These are phyloP conservation scores for Nephrotoma flavescens DNA, from an alignment of 2,888 invertebrate genomes.

Conservation along the genomic window DNA sequence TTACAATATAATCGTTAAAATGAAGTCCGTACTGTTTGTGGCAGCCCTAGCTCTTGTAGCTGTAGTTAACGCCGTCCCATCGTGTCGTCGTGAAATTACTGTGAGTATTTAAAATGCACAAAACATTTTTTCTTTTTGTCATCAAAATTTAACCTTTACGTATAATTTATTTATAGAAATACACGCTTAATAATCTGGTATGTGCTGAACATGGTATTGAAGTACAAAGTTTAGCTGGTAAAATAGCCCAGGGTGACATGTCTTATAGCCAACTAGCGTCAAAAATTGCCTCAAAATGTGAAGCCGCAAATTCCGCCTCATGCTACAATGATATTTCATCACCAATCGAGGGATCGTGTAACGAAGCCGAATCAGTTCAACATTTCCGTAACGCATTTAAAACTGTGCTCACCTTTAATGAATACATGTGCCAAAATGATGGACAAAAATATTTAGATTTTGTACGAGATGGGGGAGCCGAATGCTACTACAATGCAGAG, in stretches of 20 bases:
- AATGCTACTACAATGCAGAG: not conserved
- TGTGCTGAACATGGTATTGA: not conserved
- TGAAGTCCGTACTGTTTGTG: not conserved
- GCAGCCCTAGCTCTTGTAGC: not conserved
- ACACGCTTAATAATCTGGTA: not conserved
- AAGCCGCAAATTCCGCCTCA: not conserved
- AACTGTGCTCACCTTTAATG: not conserved
- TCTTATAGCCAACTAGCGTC: not conserved
- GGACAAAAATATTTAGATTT: not conserved
- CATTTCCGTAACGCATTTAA: not conserved
- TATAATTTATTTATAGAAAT: not conserved
- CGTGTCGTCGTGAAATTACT: not conserved
- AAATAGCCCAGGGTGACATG: not conserved
- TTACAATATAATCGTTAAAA: not conserved
- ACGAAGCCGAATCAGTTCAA: not conserved
- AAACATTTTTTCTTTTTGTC: not conserved
- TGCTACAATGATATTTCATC: not conserved
- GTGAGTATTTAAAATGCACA: not conserved
- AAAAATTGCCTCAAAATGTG: not conserved
- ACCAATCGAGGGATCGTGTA: not conserved
- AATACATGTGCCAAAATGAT: not conserved
- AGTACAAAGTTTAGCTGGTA: not conserved
- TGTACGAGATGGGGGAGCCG: not conserved
- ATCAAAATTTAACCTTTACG: not conserved
- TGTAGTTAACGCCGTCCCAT: not conserved